Evolutionary conservation across 2,113 vertebrate genomes (phyloP), one percentile per base, ranked within the genome.

Genomic region (Podocnemis expansa): DNA sequence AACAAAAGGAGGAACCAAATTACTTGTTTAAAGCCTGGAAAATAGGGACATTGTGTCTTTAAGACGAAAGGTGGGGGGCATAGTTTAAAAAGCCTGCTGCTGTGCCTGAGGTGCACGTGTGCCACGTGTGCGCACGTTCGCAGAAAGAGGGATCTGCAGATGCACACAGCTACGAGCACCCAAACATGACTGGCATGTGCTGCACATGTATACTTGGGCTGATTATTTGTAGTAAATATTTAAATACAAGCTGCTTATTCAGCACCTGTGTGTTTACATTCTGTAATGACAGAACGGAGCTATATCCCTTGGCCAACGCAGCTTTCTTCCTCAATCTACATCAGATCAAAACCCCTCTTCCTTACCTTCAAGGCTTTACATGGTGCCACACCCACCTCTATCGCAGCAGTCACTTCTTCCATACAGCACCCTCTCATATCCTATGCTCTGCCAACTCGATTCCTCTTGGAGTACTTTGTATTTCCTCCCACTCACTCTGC

Each of bases 161-260:
- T 13, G 89, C 85, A 43, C 90, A 83, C 78, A 78, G 86, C 94
- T 90, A 87, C 87, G 84, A 93, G 87, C 80, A 38, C 0, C 88
- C 91, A 63, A 76, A 27, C 84, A 76, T 93, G 63, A 89, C 25
- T 82, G 85, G 60, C 63, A 67, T 5, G 27, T 78, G 2, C 45
- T 29, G 63, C 89, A 84, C 27, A 49, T 82, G 87, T 80, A 91
- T 49, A 24, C 31, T 91, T 91, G 80, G 91, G 49, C 8, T 95
- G 94, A 97, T 97, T 91, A 95, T 67, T 90, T 94, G 11, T 94
- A 91, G 89, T 97, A 94, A 93, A 93, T 94, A 94, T 91, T 97
- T 95, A 94, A 97, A 90, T 80, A 75, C 41, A 41, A 93, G 86
- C 11, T 5, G 75, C 94, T 93, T 89, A 80, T 82, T 94, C 82